Conservation (phyloP, 2,888 invertebrate species). For the Pterobdella sp. region DNA sequence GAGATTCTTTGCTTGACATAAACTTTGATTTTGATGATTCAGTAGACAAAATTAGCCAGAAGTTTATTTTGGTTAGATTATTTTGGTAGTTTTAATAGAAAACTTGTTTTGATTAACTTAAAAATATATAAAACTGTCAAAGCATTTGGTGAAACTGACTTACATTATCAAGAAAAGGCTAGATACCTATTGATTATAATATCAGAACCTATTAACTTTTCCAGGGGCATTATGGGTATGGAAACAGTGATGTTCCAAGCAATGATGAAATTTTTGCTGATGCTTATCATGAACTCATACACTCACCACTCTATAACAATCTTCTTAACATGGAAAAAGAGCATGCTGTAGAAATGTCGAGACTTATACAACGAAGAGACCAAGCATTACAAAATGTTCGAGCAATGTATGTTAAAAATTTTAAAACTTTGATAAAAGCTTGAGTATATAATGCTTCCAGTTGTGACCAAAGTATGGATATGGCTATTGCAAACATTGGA, state of each 20-base stretch:
- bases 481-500: slow-evolving; percentile 71
- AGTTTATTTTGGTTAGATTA: neutral
- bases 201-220: neutral
- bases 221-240: slow-evolving; percentile 9
- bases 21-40: neutral
- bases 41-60: neutral
- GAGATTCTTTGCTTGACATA: slow-evolving; percentile 2
- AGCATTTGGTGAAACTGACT: no score
- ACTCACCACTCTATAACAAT: neutral
- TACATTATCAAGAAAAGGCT: no score
- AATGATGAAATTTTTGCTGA: slow-evolving; percentile 9
- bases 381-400: neutral
- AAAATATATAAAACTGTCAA: neutral
- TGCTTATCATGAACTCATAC: slow-evolving; percentile 9
- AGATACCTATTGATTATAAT: neutral
- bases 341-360: slow-evolving; percentile 2
- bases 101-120: neutral
- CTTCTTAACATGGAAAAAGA: slow-evolving; percentile 3
- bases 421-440: neutral
- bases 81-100: neutral
- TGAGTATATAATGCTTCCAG: slow-evolving; percentile 33
- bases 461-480: slow-evolving; percentile 71
- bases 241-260: slow-evolving; percentile 8
- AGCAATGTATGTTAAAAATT: neutral
- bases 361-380: neutral